Evolutionary conservation across 2,888 invertebrate genomes (phyloP).

Genomic region (Eupithecia subfuscata): DNA sequence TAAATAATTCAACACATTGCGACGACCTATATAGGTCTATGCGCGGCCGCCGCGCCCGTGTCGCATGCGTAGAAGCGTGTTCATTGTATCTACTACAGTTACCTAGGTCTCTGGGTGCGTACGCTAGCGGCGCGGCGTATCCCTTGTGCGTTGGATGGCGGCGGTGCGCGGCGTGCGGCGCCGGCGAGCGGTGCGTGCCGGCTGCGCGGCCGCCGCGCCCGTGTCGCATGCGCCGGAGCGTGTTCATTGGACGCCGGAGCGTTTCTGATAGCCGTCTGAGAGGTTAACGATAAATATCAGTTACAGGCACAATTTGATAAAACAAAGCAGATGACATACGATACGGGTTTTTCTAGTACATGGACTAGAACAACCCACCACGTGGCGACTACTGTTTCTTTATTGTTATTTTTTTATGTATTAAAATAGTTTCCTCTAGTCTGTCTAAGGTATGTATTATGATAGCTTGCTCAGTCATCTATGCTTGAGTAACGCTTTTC

Average conservation of each 20-base stretch:
- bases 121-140: conserved; percentile 67
- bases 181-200: conserved; percentile 48
- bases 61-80: no score
- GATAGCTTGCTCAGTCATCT: no score
- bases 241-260: conserved; percentile 94
- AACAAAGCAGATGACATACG: background rate
- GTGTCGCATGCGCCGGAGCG: conserved; percentile 90
- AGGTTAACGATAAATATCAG: background rate
- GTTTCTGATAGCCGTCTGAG: conserved; percentile 93
- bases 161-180: conserved; percentile 60
- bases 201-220: conserved; percentile 47
- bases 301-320: background rate
- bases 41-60: no score
- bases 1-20: no score
- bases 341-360: no score
- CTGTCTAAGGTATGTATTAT: no score
- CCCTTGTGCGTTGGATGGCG: conserved; percentile 69
- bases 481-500: no score
- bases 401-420: no score
- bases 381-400: conserved; percentile 90
- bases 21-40: no score
- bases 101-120: conserved; percentile 69
- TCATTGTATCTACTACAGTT: conserved; percentile 15
- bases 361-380: conserved; percentile 98
- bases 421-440: conserved; percentile 69